Evolutionary conservation across 2,797 vertebrate species (phyloP), one percentile per base, ranked within the genome.

Genomic region (Eulemur albifrons): DNA sequence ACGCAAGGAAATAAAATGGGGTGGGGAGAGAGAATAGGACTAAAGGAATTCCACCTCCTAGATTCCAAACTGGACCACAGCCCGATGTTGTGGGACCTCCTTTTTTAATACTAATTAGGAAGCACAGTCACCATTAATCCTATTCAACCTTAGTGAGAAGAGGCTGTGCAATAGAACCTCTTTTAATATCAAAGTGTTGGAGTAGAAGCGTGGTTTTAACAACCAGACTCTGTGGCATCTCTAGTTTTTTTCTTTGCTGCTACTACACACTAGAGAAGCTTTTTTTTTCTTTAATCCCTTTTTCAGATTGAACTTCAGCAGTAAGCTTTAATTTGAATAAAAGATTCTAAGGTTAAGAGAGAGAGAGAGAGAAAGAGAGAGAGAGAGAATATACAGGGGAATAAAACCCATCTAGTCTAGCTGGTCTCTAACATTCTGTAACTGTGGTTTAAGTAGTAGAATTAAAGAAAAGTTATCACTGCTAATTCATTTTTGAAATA

Each of bases 261-360:
- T 80, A 25, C 50, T 30, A 25, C 14, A 72, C 20, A 67, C 7
- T 14, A 59, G 25, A 52, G 4, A 0, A 25, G 20, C 25, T 95
- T 84, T 63, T 27, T 14, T 52, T n/a, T 76, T 18, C 14, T 40
- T 23, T 48, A 43, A 43, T 43, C 17, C 7, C 45, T 88, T 21
- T 32, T 32, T 52, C 52, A 77, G 27, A 77, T 0, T 63, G 32
- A 69, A 48, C 17, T 80, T 70, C 5, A 75, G 32, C 12, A 69
- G 18, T 50, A 59, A 45, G 17, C 15, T 67, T 93, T 57, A n/a
- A 70, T 61, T 38, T 80, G 30, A 94, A 90, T 45, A 54, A 75
- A 76, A 11, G 0, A 17, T 35, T 38, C 21, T 57, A 69, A 57
- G 13, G 38, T 82, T 87, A 30, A 45, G 10, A 35, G 6, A n/a